These are phyloP conservation scores for Papilio polytes DNA, from an alignment of 1,140 invertebrate genomes.

Conservation along the genomic window DNA sequence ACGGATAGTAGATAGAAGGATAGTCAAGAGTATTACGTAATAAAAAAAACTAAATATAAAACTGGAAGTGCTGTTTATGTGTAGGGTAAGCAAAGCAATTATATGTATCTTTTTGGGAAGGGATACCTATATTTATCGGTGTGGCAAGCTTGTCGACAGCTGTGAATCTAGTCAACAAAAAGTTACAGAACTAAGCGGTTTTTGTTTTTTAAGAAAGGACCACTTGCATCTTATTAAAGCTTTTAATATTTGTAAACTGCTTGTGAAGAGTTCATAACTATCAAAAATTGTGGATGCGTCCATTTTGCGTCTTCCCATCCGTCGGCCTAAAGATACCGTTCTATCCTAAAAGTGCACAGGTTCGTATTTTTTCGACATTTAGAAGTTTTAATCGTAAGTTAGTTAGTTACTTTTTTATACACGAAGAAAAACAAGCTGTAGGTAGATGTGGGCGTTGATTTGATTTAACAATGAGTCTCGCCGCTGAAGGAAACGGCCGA, in stretches of 20 bases:
- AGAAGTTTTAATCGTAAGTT: not conserved
- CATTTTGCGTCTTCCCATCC: not conserved
- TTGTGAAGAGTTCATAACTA: not conserved
- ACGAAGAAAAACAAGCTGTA: slow-evolving; percentile 19
- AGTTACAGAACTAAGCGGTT: too few relatives aligned
- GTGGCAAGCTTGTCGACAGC: not conserved
- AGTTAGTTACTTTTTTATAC: not conserved
- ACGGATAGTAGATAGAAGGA: not conserved
- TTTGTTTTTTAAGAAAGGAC: too few relatives aligned
- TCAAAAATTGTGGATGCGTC: not conserved
- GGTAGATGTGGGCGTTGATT: slow-evolving; percentile 36
- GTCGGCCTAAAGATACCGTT: not conserved
- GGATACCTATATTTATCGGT: not conserved
- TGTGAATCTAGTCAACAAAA: too few relatives aligned
- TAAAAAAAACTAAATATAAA: too few relatives aligned
- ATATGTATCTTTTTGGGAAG: too few relatives aligned
- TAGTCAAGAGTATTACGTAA: not conserved
- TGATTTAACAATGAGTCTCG: slow-evolving; percentile 36
- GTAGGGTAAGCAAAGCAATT: too few relatives aligned
- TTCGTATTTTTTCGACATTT: not conserved
- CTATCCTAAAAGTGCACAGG: not conserved
- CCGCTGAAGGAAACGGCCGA: slow-evolving; percentile 37
- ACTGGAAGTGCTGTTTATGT: too few relatives aligned
- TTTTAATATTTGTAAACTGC: too few relatives aligned
- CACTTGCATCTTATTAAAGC: too few relatives aligned